Evolutionary conservation across 2,113 vertebrate genomes (phyloP).

Genomic region (Tor tambroides): DNA sequence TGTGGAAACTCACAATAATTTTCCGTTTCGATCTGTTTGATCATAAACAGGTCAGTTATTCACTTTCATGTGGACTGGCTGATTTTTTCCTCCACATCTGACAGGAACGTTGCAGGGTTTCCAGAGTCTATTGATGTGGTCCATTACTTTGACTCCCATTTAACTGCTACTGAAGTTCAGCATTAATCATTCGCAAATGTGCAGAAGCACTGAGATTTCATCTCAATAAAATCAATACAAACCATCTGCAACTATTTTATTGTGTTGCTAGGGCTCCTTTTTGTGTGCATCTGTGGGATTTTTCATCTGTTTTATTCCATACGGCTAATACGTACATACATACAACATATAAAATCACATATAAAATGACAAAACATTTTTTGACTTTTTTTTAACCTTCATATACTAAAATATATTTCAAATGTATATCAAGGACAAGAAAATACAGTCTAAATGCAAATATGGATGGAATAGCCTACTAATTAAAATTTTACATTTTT

Average conservation of each 20-base stretch:
- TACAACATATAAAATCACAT: no score
- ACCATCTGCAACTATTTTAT: not conserved
- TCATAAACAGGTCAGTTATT: slow-evolving; percentile 8
- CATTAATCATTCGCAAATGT: not conserved
- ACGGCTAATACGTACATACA: not conserved
- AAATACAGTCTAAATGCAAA: not conserved
- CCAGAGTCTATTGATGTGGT: slow-evolving; percentile 18
- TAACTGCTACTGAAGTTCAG: slow-evolving; percentile 10
- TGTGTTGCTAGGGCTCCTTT: not conserved
- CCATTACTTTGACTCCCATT: not conserved
- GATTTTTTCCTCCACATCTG: not conserved
- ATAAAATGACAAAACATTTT: no score
- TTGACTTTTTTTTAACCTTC: no score
- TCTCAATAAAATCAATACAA: not conserved
- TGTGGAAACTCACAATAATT: not conserved
- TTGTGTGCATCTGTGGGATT: not conserved
- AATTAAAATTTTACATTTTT: no score
- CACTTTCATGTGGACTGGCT: not conserved
- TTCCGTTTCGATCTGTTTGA: not conserved
- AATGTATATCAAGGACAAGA: no score
- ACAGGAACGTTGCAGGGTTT: slow-evolving; percentile 1
- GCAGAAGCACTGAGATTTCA: not conserved
- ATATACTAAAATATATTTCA: no score
- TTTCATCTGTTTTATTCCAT: not conserved
- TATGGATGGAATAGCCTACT: not conserved